phyloP scores from a whole-genome alignment of 2,888 invertebrate genomes.

The Hoplodrina ambigua region DNA sequence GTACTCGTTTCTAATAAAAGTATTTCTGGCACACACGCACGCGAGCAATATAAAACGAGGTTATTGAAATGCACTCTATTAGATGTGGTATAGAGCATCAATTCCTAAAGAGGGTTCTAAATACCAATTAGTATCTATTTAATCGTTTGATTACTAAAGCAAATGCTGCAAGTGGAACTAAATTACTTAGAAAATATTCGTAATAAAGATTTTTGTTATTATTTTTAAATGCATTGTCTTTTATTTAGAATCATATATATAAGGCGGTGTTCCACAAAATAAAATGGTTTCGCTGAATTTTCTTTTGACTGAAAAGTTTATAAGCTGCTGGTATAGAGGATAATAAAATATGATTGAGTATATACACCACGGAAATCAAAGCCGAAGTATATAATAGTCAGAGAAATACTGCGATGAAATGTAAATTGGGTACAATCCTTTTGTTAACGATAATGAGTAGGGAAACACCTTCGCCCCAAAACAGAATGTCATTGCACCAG shows the following conservation, averaged over 20 bases:
- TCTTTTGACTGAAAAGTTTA: neutral
- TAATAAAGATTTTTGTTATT: too few species aligned
- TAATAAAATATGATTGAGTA: conserved; percentile 41
- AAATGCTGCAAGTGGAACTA: too few species aligned
- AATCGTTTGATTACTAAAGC: too few species aligned
- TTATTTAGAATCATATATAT: too few species aligned
- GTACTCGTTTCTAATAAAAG: conserved; percentile 23
- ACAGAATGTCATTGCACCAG: conserved; percentile 67
- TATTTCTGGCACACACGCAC: neutral
- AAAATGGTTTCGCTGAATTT: too few species aligned
- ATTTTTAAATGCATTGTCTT: too few species aligned
- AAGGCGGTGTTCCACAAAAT: too few species aligned
- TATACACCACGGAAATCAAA: conserved; percentile 53
- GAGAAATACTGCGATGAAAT: conserved; percentile 73
- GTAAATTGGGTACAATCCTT: conserved; percentile 81
- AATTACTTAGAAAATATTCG: too few species aligned
- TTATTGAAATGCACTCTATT: conserved; percentile 21
- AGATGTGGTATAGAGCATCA: neutral
- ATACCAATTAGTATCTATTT: too few species aligned
- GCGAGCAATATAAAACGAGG: conserved; percentile 10
- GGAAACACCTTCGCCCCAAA: conserved; percentile 75
- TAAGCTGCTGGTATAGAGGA: conserved; percentile 5
- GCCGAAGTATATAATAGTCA: conserved; percentile 66
- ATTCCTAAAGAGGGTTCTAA: too few species aligned
- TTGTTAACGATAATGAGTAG: conserved; percentile 81